Conservation (phyloP, 1,140 invertebrate genomes). For the Leptopilina clavipes region DNA sequence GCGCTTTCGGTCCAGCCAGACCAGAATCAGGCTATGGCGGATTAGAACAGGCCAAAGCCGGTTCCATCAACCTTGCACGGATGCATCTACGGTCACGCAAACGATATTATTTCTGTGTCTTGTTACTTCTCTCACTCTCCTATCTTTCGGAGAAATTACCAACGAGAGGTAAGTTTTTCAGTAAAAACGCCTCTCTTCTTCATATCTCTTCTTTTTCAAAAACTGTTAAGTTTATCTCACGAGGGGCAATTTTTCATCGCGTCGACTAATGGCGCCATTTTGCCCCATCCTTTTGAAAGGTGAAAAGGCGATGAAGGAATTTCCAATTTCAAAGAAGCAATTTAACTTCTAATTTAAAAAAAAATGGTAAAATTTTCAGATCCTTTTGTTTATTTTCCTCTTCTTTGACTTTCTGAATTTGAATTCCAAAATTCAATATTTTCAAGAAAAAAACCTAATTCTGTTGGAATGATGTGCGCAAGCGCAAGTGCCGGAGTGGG, state of each 20-base stretch:
- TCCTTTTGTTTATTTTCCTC: no score
- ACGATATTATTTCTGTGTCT: conserved; percentile 62
- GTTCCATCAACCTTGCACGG: conserved; percentile 53
- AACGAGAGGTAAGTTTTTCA: conserved; percentile 48
- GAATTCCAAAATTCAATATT: no score
- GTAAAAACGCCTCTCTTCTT: neutral
- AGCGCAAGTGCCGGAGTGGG: no score
- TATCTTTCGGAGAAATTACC: conserved; percentile 54
- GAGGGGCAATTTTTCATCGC: neutral
- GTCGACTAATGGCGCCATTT: neutral
- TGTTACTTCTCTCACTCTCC: conserved; percentile 58
- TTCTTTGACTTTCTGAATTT: no score
- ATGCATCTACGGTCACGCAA: conserved; percentile 57
- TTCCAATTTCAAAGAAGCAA: no score
- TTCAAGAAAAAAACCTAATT: no score
- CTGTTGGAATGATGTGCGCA: no score
- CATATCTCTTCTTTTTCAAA: neutral
- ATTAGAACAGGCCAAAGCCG: conserved; percentile 40
- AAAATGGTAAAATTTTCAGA: no score
- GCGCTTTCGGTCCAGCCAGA: conserved; percentile 43
- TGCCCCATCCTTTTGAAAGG: neutral
- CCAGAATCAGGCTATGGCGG: conserved; percentile 52
- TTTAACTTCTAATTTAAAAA: no score
- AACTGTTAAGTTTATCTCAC: neutral
- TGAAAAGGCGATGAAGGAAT: neutral